Base-by-base conservation (phyloP, 2,113 vertebrate genomes). In the Potamarius usumacintae region DNA sequence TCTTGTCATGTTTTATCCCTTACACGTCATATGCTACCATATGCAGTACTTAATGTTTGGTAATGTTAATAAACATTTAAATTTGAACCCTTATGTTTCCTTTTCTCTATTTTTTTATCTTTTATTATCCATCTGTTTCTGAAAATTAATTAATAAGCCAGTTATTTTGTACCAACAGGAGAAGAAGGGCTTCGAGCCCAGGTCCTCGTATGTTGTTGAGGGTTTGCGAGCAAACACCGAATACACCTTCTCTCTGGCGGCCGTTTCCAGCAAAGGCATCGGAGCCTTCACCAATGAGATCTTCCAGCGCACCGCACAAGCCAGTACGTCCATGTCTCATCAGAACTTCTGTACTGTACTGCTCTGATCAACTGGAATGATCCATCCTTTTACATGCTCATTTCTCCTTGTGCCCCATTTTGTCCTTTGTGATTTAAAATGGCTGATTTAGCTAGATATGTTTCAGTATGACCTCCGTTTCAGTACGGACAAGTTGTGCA, bases 171-270 rank as follows among this genome's bases (percentile, higher is more conserved):
- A 20, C 30, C 8, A 63, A 57, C 94, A 99, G 98, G 96, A 97
- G 89, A 96, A 94, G 90, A 95, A 95, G 93, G 97, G 94, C 78
- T 98, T 99, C 1, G 96, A 96, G 82, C 97, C 98, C 0, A 94
- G 96, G 3, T 97, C 95, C 0, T 96, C 95, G 0, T 98, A 97
- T 89, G 95, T 95, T 1, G 96, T 98, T 88, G 97, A 97, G 85
- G 96, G 96, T 89, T 96, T 99, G 90, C 97, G 97, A 86, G 97
- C 98, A 58, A 97, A 99, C 95, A 99, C 97, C 0, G 97, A 98
- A 89, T 99, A 99, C 92, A 96, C 95, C 93, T 99, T 99, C 95
- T 97, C 97, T 69, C 95, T 99, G 94, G 97, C 98, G 0, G 98
- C 98, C 84, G 96, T 97, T 93, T 99, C 98, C 0, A 95, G 92